Evolutionary conservation across 2,888 invertebrate species (phyloP), one percentile per base, ranked within the genome.

Genomic region (Carabus problematicus): DNA sequence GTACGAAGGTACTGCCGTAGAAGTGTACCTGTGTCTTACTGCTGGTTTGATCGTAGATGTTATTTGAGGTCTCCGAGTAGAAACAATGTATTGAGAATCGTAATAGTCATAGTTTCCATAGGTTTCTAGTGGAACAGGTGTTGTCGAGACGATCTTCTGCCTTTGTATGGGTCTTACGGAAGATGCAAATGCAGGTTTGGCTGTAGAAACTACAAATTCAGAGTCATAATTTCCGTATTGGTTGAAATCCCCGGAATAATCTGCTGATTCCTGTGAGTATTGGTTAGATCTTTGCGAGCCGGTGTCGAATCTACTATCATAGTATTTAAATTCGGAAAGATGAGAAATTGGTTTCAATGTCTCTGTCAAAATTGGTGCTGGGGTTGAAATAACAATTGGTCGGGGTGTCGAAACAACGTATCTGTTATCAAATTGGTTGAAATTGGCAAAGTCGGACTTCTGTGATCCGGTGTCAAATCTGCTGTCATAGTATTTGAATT

Each of bases 71-170:
- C 54, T 63, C 9, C 59, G 56, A 8, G 69, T 66, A 6, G 56
- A 45, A 39, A 62, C 61, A 45, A 52, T 70, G 59, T 62, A 68
- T 11, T 45, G 69, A 8, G 47, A 70, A 70, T 58, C 59, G 49
- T 67, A 64, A 59, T 66, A 47, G 12, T 66, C 47, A 42, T 59
- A 47, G 40, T 59, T 56, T n/a, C 40, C 18, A 54, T 63, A 63
- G 9, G 47, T 18, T 8, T 66, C 59, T 3, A 59, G 40, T 11
- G 66, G 66, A 47, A 79, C 78, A 62, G 80, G 81, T 8, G 83
- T 81, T 4, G 83, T 80, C 6, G 80, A 77, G 4, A 80, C 76
- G 42, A 71, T 70, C 60, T 72, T 72, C 71, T 78, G 76, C 39
- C 62, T 61, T 61, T 49, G 47, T 39, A 62, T 40, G 18, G 67